Evolutionary conservation across 2,888 invertebrate species (phyloP), one percentile per base, ranked within the genome.

Genomic region (Anticlea derivata): DNA sequence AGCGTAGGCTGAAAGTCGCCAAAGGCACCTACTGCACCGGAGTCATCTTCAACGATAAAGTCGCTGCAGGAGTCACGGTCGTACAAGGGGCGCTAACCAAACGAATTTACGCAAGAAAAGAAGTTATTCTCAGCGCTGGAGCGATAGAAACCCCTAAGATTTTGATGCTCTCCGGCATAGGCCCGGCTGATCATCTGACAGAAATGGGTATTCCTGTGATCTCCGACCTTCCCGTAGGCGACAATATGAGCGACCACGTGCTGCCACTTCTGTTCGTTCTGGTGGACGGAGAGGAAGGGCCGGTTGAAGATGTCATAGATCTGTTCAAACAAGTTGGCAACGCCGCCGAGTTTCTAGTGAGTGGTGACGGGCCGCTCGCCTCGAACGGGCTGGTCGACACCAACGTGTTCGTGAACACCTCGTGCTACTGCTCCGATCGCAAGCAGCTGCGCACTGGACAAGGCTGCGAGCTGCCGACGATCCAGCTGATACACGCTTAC

Each of bases 81-180:
- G 35, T 63, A 1, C 63, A 64, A 12, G 56, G 48, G 0, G 34
- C 54, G 5, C 7, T 39, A 0, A 51, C 5, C 1, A 29, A 27
- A 1, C 45, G 0, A 0, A 11, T 83, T 1, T 78, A 63, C 44
- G 81, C 78, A 0, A 63, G 51, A 2, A 68, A 61, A 8, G 86
- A 84, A 55, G 79, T 86, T 0, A 70, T 86, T 4, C 55, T 86
- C 7, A 74, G 80, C 23, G 83, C 86, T 0, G 86, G 86, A 0
- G 49, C 83, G 0, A 53, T 85, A 1, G 80, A 70, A 0, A 78
- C 80, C 0, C 75, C 86, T 5, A 82, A 85, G 27, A 67, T 86
- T 44, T 49, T 86, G 39, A 68, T 81, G 80, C 49, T 78, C 13
- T 86, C 86, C 0, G 86, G 86, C 0, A 55, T 86, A 1, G 86